Conservation (phyloP, 1,140 invertebrate species). For the Asbolus verrucosus region DNA sequence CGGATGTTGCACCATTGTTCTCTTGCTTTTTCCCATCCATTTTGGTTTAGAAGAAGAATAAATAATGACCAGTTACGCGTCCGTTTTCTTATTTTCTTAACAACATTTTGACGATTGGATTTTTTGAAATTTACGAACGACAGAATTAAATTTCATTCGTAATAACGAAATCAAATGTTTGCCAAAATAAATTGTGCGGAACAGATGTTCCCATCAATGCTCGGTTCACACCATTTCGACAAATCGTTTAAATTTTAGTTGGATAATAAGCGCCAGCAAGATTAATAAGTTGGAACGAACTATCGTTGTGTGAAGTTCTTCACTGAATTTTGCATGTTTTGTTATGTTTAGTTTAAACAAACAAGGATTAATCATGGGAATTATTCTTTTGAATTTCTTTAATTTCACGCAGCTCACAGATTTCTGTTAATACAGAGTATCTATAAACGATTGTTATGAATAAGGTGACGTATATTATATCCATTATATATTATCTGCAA, state of each 20-base stretch:
- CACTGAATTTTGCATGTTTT: conserved; percentile 3
- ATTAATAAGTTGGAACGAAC: conserved; percentile 21
- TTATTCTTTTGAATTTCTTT: too few species aligned
- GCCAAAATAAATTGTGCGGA: conserved; percentile 29
- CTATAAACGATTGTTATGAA: too few species aligned
- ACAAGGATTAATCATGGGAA: too few species aligned
- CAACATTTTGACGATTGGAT: not conserved
- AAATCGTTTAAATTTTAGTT: conserved; percentile 30
- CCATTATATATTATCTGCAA: too few species aligned
- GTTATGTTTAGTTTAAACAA: too few species aligned
- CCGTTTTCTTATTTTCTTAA: conserved; percentile 12
- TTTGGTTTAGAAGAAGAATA: conserved; percentile 8
- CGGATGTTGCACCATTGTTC: conserved; percentile 31
- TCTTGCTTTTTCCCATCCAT: conserved; percentile 15
- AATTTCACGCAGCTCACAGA: too few species aligned
- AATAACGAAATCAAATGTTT: conserved; percentile 37
- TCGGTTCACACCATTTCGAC: conserved; percentile 34
- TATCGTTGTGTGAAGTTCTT: not conserved
- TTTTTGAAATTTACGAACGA: conserved; percentile 11
- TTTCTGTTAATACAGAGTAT: too few species aligned
- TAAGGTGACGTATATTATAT: too few species aligned
- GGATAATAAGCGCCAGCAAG: not conserved
- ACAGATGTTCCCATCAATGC: conserved; percentile 29
- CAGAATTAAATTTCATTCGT: conserved; percentile 32
- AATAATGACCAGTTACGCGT: conserved; percentile 19